Evolutionary conservation across 2,888 invertebrate genomes (phyloP), one percentile per base, ranked within the genome.

Genomic region (Lordiphosa fenestrarum): DNA sequence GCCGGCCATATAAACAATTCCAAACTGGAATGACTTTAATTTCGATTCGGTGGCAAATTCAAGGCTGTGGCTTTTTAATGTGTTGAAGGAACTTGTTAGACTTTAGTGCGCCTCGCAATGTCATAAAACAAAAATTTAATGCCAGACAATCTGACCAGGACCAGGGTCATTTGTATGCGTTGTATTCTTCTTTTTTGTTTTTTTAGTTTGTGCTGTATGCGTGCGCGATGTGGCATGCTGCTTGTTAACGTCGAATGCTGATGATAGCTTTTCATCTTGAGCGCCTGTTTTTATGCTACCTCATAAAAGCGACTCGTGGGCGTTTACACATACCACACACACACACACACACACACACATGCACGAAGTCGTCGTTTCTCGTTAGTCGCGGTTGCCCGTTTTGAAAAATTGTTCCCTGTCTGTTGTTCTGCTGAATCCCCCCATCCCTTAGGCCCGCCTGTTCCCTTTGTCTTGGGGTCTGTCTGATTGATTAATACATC

Each of bases 401-500:
- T 56, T 64, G 50, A 64, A 64, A 63, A 63, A 63, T 56, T 64
- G 63, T 63, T 56, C 35, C 64, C 23, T 65, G 53, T 53, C 47
- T 52, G 46, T 49, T 40, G 46, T 39, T 25, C n/a, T 54, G 44
- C 46, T 30, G 23, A 21, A 25, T 60, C 40, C 15, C 36, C 15
- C 51, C 42, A 36, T 50, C 55, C 40, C 46, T 40, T 63, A 19
- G 19, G 19, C 19, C 50, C 39, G 64, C 44, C 55, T 64, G 49
- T 55, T 46, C 49, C 63, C 35, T 46, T 44, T 62, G 48, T 61
- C 46, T 44, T 23, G 19, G 46, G 40, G 25, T 42, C 25, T 23
- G 19, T 68, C 82, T 84, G 80, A 81, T 81, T 81, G 80, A 81
- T 81, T 81, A 82, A 84, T 81, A 71, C 82, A 81, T 84, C 78